Evolutionary conservation across 2,113 vertebrate genomes (phyloP), one percentile per base, ranked within the genome.

Genomic region (Gymnocephalus cernua): DNA sequence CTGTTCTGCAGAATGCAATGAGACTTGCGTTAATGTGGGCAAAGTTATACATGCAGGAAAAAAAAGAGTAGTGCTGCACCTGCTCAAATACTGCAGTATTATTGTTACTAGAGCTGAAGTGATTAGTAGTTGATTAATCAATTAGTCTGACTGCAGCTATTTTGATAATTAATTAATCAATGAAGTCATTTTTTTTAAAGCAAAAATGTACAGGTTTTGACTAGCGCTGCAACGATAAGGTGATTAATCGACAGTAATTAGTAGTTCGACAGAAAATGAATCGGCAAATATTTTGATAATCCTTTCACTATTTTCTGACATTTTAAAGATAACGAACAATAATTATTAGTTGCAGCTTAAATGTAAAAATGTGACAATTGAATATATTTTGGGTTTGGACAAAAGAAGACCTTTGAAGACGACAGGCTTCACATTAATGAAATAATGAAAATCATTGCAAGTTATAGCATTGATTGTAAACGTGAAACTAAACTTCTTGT

Each of bases 1-100:
- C 48, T 81, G 65, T 56, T 74, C 53, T 76, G 65, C 23, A 77
- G 32, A 77, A 62, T 69, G 47, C 32, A 58, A 25, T 61, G 54
- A 77, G 71, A 51, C 64, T 29, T 19, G 14, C 45, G 66, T 68
- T 66, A 51, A 45, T 83, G 59, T 59, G 59, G 58, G 27, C 21
- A 59, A 32, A 50, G 27, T 56, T 57, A 14, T 7, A 16, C 3
- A 54, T 50, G 14, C 12, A 12, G 32, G 11, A 23, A 47, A 38
- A 38, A 57, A 29, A 38, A 53, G 29, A 29, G 57, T 3, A 16
- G 29, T n/a, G 57, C 29, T 59, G 16, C 21, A 50, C 57, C 25
- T 80, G 50, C 65, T 54, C 21, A 44, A 19, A 79, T 65, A 51
- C 10, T 61, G 13, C 4, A 12, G 45, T 21, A 15, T 70, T 32